phyloP scores from a whole-genome alignment of 2,113 vertebrate genomes.

The Tauraco erythrolophus region DNA sequence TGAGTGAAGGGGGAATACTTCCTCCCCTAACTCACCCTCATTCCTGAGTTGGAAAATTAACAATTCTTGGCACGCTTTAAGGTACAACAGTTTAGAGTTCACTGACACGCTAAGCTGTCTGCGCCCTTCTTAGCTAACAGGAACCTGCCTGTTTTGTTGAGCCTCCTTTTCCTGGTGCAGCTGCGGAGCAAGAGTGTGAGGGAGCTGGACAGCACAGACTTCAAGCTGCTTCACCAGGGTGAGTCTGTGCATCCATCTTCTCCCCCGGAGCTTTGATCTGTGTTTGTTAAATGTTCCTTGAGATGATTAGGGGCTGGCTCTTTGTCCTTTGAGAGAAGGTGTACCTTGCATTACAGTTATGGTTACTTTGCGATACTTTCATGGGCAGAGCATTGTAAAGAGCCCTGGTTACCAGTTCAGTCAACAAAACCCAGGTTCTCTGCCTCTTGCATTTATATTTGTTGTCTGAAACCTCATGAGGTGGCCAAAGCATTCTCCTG shows the following conservation, averaged over 20 bases:
- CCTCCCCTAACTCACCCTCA: not conserved
- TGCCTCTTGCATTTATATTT: not conserved
- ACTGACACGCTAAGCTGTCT: not conserved
- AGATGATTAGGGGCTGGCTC: not conserved
- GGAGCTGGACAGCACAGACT: slow-evolving; percentile 85
- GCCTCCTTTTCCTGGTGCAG: slow-evolving; percentile 85
- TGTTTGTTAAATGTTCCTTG: not conserved
- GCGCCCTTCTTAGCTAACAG: slow-evolving; percentile 56
- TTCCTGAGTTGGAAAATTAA: not conserved
- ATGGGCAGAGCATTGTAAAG: not conserved
- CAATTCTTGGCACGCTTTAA: not conserved
- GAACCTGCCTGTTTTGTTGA: slow-evolving; percentile 85
- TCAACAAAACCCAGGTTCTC: not conserved
- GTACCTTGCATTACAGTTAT: not conserved
- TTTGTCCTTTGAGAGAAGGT: not conserved
- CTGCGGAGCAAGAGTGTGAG: slow-evolving; percentile 68
- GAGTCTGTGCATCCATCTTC: slow-evolving; percentile 21
- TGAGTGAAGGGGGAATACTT: not conserved
- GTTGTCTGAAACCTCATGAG: not conserved
- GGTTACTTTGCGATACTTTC: not conserved
- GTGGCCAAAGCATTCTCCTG: not conserved
- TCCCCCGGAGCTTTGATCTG: not conserved
- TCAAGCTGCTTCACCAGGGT: slow-evolving; percentile 92
- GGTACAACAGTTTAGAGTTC: not conserved
- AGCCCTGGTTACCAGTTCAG: not conserved